A percentile compares a stretch with the other conserved stretches of the same genome.
phyloP scores from a whole-genome alignment of 2,888 invertebrate species.

The Heliconius erato region DNA sequence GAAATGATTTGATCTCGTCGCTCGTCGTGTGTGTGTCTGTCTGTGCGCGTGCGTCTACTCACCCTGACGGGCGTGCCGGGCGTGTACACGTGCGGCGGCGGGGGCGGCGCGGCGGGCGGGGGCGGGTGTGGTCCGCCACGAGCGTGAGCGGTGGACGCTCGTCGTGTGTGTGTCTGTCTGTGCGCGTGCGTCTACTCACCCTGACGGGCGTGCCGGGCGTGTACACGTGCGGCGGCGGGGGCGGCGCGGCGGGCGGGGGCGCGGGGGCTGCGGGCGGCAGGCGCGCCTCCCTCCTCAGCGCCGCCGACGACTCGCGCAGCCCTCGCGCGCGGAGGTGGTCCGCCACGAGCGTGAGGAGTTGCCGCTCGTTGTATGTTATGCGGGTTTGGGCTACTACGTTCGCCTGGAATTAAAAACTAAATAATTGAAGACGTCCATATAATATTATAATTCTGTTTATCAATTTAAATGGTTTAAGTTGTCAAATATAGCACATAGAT shows the following conservation, averaged over 20 bases:
- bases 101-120: slow-evolving; percentile 79
- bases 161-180: slow-evolving; percentile 85
- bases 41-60: slow-evolving; percentile 38
- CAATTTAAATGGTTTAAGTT: too few relatives aligned
- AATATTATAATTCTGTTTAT: too few relatives aligned
- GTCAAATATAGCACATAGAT: too few relatives aligned
- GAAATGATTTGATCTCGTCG: too few relatives aligned
- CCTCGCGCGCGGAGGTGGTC: slow-evolving; percentile 94
- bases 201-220: slow-evolving; percentile 83
- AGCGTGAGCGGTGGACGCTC: slow-evolving; percentile 96
- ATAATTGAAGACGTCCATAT: too few relatives aligned
- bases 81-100: slow-evolving; percentile 84
- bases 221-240: slow-evolving; percentile 83
- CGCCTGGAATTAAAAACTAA: slow-evolving; percentile 81
- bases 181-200: slow-evolving; percentile 60
- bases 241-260: slow-evolving; percentile 66
- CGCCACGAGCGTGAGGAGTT: slow-evolving; percentile 96
- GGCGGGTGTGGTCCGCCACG: slow-evolving; percentile 95
- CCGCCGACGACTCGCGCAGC: slow-evolving; percentile 89
- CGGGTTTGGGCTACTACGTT: slow-evolving; percentile 98
- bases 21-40: slow-evolving; percentile 26
- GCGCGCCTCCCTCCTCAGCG: slow-evolving; percentile 91
- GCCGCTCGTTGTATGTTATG: slow-evolving; percentile 97
- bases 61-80: slow-evolving; percentile 84
- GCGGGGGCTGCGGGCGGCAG: slow-evolving; percentile 86